Conservation (phyloP, 2,888 invertebrate genomes). For the Andrena bicolor region DNA sequence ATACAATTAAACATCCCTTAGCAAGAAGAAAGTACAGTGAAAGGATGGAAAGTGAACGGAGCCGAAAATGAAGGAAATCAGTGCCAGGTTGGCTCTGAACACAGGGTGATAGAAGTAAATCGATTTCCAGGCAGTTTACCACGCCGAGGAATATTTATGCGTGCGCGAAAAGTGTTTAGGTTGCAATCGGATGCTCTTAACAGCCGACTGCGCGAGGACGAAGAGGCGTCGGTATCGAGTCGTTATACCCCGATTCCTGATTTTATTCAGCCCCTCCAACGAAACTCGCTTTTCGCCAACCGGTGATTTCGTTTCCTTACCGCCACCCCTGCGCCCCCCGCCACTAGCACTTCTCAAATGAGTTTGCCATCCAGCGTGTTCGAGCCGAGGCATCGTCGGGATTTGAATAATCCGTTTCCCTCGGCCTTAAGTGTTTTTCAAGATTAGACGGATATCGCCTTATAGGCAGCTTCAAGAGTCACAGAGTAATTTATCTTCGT, state of each 20-base stretch:
- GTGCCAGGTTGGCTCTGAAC: slow-evolving; percentile 3
- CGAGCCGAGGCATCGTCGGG: slow-evolving; percentile 56
- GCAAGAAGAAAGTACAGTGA: neutral
- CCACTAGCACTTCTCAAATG: slow-evolving; percentile 65
- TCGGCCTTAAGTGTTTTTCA: slow-evolving; percentile 74
- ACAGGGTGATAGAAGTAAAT: slow-evolving; percentile 19
- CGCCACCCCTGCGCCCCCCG: neutral
- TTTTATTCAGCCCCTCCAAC: slow-evolving; percentile 53
- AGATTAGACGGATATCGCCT: slow-evolving; percentile 71
- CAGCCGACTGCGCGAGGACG: neutral
- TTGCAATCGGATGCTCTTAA: slow-evolving; percentile 37
- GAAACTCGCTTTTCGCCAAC: slow-evolving; percentile 36
- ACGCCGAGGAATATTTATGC: slow-evolving; percentile 35
- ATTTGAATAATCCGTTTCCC: slow-evolving; percentile 73
- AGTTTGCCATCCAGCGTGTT: slow-evolving; percentile 68
- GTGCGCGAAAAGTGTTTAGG: slow-evolving; percentile 48
- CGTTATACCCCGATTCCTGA: slow-evolving; percentile 44
- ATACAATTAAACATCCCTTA: slow-evolving; percentile 8
- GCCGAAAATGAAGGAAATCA: slow-evolving; percentile 16
- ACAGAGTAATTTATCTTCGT: slow-evolving; percentile 75
- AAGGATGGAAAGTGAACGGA: no score
- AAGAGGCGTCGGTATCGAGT: slow-evolving; percentile 45
- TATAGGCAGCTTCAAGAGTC: slow-evolving; percentile 68
- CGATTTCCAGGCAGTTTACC: slow-evolving; percentile 33
- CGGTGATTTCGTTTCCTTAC: slow-evolving; percentile 36